Evolutionary conservation across 1,140 invertebrate genomes (phyloP), one percentile per base, ranked within the genome.

Genomic region (Leptoteleia sp.): DNA sequence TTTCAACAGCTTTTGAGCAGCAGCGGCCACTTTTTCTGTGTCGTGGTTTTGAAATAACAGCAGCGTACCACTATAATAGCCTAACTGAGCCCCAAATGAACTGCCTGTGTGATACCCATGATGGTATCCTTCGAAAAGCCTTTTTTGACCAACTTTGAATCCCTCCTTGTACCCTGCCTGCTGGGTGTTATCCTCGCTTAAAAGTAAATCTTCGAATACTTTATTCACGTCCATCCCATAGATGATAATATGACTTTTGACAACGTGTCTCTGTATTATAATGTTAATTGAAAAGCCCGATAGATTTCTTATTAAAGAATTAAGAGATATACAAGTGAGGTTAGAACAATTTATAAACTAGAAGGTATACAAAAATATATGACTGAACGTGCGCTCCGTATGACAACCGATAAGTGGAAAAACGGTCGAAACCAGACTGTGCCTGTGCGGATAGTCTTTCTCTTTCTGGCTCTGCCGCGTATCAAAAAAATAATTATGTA

Each of bases 1-100:
- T 11, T 90, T 80, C 33, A 92, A 88, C 0, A 95, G 82, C 79
- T 91, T 91, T 13, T 89, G 76, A 22, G 93, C 86, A 27, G 89
- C 85, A 33, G 89, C 90, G 1, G 89, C n/a, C 16, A 91, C 81
- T 90, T 92, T 93, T 11, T 91, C 89, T 3, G 82, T 33, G 1
- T 40, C 54, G 37, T 80, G 15, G 54, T 77, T 42, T 79, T 81
- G 17, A 57, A 82, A 85, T 17, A 82, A 67, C 9, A 87, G 77
- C 4, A 89, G 64, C 4, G 86, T 62, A 19, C 87, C 88, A 48
- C 73, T 78, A 25, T 86, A 89, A 76, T 87, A 90, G 52, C 89
- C 89, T 35, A 90, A 77, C 19, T 85, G 83, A 17, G 86, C 85
- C n/a, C 83, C 85, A 6, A 89, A 37, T 37, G 82, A 48, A 80